Percentiles rank a stretch among this genome's conserved stretches.
These are phyloP conservation scores for Aspidiotus destructor DNA, from an alignment of 2,888 invertebrate genomes.

Conservation along the genomic window DNA sequence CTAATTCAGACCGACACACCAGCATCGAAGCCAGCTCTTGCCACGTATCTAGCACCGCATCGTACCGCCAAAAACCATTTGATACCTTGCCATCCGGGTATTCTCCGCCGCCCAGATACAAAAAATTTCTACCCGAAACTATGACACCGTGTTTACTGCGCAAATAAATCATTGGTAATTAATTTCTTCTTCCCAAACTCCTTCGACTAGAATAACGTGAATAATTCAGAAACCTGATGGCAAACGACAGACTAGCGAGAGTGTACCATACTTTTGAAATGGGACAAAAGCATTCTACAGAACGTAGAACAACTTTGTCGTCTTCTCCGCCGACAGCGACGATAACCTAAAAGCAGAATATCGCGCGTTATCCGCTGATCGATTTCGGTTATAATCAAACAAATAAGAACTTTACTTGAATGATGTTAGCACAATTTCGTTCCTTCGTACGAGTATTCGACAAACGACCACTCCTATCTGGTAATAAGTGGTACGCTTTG, in stretches of 20 bases:
- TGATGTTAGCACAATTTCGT: conserved; percentile 41
- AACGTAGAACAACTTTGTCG: conserved; percentile 46
- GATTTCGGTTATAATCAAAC: neutral
- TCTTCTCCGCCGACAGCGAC: conserved; percentile 48
- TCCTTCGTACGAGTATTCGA: conserved; percentile 42
- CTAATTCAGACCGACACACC: conserved; percentile 45
- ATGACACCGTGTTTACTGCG: conserved; percentile 46
- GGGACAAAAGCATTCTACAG: conserved; percentile 46
- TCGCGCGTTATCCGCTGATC: neutral
- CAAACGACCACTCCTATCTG: conserved; percentile 43
- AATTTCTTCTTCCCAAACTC: neutral
- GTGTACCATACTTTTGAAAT: conserved; percentile 43
- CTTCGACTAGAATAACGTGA: neutral
- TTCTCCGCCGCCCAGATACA: conserved; percentile 47
- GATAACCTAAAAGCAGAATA: conserved; percentile 40
- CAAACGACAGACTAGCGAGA: conserved; percentile 46
- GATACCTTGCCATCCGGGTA: conserved; percentile 47
- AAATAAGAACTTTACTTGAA: conserved; percentile 35
- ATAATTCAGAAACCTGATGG: conserved; percentile 41
- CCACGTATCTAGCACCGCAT: conserved; percentile 45
- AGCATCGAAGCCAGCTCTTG: conserved; percentile 46
- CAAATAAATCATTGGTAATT: neutral
- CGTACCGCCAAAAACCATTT: conserved; percentile 45
- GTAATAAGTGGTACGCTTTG: conserved; percentile 44
- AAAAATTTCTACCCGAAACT: conserved; percentile 44